Evolutionary conservation across 2,888 invertebrate species (phyloP).

Genomic region (Nycteola revayana): DNA sequence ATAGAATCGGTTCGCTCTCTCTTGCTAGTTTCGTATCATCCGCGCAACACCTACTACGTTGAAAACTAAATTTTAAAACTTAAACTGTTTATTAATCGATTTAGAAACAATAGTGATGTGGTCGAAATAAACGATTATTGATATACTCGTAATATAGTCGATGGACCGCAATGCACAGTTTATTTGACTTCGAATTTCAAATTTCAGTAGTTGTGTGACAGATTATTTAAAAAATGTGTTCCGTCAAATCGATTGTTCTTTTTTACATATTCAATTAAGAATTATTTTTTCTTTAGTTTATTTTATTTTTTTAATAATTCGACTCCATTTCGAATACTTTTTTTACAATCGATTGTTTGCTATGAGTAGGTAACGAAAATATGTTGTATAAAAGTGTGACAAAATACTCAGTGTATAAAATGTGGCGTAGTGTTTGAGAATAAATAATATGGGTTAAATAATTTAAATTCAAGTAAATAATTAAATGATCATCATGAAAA

Average conservation of each 20-base stretch:
- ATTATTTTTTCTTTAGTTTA: too few relatives aligned
- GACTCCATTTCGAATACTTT: neutral
- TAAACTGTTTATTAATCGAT: conserved; percentile 11
- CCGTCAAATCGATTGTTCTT: too few relatives aligned
- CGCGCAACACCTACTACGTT: conserved; percentile 18
- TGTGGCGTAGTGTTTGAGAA: conserved; percentile 12
- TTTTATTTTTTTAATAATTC: neutral
- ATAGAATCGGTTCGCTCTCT: conserved; percentile 32
- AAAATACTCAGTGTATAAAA: too few relatives aligned
- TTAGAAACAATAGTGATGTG: conserved; percentile 19
- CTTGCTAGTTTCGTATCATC: conserved; percentile 34
- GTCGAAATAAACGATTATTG: conserved; percentile 14
- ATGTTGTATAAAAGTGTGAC: too few relatives aligned
- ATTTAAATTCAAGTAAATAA: conserved; percentile 13
- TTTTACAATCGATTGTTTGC: neutral
- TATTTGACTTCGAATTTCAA: conserved; percentile 1
- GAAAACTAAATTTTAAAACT: neutral
- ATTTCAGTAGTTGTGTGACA: neutral
- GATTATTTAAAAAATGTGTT: too few relatives aligned
- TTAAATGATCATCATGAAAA: conserved; percentile 55
- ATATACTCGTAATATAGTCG: conserved; percentile 1
- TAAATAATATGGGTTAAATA: conserved; percentile 24
- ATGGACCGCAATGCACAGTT: neutral
- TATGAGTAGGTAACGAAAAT: too few relatives aligned
- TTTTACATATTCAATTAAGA: too few relatives aligned